Conservation (phyloP, 1,140 invertebrate genomes). For the Diachasma alloeum region DNA sequence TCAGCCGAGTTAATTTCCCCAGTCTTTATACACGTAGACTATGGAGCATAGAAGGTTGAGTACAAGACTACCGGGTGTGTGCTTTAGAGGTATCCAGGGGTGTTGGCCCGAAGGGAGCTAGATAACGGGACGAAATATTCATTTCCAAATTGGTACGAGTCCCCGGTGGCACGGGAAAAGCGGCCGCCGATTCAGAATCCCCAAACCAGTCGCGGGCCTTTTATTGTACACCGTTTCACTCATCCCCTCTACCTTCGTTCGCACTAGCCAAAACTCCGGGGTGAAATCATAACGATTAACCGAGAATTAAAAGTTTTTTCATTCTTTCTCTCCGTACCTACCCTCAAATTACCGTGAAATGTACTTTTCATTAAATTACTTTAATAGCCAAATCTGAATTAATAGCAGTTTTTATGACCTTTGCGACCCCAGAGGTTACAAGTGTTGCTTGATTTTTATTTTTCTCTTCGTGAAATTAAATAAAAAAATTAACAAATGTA, state of each 20-base stretch:
- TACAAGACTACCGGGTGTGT: neutral
- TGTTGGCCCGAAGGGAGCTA: conserved; percentile 13
- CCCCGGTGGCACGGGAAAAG: conserved; percentile 2
- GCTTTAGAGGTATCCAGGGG: neutral
- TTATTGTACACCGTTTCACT: neutral
- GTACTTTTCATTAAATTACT: neutral
- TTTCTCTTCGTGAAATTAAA: too few relatives aligned
- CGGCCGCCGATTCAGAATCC: neutral
- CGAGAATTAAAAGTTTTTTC: neutral
- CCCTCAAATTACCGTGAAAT: neutral
- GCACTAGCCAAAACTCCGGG: neutral
- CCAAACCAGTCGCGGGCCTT: neutral
- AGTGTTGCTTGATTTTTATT: too few relatives aligned
- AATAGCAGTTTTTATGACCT: too few relatives aligned
- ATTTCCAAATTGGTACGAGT: conserved; percentile 31
- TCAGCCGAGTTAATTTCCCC: conserved; percentile 43
- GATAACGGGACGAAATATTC: conserved; percentile 26
- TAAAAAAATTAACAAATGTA: too few relatives aligned
- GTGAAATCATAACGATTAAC: neutral
- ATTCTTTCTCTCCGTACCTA: neutral
- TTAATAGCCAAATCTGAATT: neutral
- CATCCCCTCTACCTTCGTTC: neutral
- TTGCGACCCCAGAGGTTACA: too few relatives aligned
- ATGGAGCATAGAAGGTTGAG: neutral
- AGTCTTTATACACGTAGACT: conserved; percentile 15